phyloP scores from a whole-genome alignment of 1,140 invertebrate genomes.

The Cherax quadricarinatus region DNA sequence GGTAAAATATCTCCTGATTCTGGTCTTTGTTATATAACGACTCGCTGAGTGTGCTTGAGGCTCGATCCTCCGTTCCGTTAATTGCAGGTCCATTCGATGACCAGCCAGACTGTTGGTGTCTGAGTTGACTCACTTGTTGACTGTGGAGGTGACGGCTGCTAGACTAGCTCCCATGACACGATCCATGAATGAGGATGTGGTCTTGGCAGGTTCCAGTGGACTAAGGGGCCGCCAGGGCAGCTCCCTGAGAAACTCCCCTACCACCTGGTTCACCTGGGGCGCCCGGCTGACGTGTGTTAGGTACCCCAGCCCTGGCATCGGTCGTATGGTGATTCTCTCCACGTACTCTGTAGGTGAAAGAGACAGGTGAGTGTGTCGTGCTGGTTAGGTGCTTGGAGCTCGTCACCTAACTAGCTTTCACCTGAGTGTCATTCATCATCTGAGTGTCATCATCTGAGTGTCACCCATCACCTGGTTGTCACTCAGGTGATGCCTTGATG shows the following conservation, averaged over 20 bases:
- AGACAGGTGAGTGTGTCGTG: background rate
- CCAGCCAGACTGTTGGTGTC: too few relatives aligned
- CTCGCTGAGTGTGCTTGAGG: too few relatives aligned
- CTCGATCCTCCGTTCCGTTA: too few relatives aligned
- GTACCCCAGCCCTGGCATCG: slow-evolving; percentile 34
- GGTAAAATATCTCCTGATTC: too few relatives aligned
- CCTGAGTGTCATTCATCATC: too few relatives aligned
- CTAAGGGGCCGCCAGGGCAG: slow-evolving; percentile 52
- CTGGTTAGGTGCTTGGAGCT: background rate
- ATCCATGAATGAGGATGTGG: slow-evolving; percentile 43
- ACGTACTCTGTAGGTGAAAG: slow-evolving; percentile 31
- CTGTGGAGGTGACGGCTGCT: slow-evolving; percentile 47
- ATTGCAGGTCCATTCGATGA: too few relatives aligned
- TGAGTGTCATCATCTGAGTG: background rate
- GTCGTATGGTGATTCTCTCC: slow-evolving; percentile 63
- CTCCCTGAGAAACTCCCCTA: slow-evolving; percentile 49
- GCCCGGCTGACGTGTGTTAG: slow-evolving; percentile 49
- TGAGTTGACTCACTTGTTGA: slow-evolving; percentile 30
- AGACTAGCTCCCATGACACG: slow-evolving; percentile 67
- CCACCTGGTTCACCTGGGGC: slow-evolving; percentile 47
- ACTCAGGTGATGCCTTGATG: too few relatives aligned
- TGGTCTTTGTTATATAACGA: too few relatives aligned
- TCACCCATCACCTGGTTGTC: background rate
- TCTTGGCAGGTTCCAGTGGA: background rate
- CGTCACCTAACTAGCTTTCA: background rate